Percentiles rank a stretch among this genome's conserved stretches.
These are phyloP conservation scores for Chionomys nivalis DNA, from an alignment of 2,113 vertebrate species.

Conservation along the genomic window DNA sequence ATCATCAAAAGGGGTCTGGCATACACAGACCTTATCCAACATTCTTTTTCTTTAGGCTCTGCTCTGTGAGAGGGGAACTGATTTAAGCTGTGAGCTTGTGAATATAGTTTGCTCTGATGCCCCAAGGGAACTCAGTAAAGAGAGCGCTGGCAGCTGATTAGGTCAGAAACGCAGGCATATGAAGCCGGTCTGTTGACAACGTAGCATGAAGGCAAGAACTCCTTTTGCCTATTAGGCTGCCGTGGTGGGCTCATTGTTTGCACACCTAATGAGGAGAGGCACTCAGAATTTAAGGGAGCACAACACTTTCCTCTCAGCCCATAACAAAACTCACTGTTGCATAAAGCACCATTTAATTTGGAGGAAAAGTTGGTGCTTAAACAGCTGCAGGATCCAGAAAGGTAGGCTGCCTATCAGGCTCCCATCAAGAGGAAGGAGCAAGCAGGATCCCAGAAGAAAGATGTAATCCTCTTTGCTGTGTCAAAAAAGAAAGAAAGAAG, in stretches of 20 bases:
- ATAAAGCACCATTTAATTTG: slow-evolving; percentile 34
- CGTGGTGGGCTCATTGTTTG: background rate
- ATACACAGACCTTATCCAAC: background rate
- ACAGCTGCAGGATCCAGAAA: background rate
- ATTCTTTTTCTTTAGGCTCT: background rate
- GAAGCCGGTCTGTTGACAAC: slow-evolving; percentile 41
- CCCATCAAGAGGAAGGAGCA: background rate
- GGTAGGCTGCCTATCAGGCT: background rate
- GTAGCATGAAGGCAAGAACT: slow-evolving; percentile 46
- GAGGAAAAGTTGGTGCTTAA: background rate
- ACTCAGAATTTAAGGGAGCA: background rate
- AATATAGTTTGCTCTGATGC: slow-evolving; percentile 43
- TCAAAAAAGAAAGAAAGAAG: background rate
- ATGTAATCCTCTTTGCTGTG: background rate
- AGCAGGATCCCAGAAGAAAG: background rate
- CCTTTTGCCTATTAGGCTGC: slow-evolving; percentile 39
- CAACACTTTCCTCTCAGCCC: background rate
- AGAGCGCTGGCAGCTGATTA: slow-evolving; percentile 36
- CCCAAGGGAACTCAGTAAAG: slow-evolving; percentile 36
- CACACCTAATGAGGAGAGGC: slow-evolving; percentile 60
- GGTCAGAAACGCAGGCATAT: slow-evolving; percentile 49
- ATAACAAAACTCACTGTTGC: background rate
- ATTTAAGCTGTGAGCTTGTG: slow-evolving; percentile 50
- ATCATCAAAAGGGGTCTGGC: background rate
- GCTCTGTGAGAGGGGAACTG: background rate